Evolutionary conservation across 2,888 invertebrate genomes (phyloP), one percentile per base, ranked within the genome.

Genomic region (Ormia ochracea): DNA sequence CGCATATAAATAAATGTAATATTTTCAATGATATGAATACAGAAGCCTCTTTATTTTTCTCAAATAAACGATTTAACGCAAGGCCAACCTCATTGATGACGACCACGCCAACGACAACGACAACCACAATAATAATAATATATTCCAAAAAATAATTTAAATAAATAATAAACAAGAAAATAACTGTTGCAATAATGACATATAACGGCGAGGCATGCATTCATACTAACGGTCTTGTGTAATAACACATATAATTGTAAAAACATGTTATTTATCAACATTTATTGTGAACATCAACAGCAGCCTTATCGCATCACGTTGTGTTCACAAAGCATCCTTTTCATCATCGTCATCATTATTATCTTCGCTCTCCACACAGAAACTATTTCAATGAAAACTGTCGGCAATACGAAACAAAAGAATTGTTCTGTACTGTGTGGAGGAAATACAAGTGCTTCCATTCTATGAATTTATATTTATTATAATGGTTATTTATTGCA

Each of bases 161-260:
- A 26, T 43, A 59, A 78, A 59, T 21, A 31, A 41, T 26, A 56
- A 54, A 33, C 5, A 38, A 12, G 21, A 48, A 58, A 63, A 77
- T 63, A 72, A 80, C 72, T 73, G 68, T 73, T 80, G 72, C 80
- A 70, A 75, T 75, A 72, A 80, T 72, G 61, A 54, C 66, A 75
- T 75, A 68, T 76, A 68, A 58, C 68, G 45, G 66, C 52, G 58
- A 52, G 14, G 61, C 21, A 61, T 2, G 9, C 28, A 63, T 17
- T 33, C n/a, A 33, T 31, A 58, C 12, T n/a, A n/a, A 59, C 6
- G 14, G 7, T 23, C 9, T 10, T 23, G 23, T 14, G 10, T 21
- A 19, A 17, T 4, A 2, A 17, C 7, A 48, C 21, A 33, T 4
- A 48, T 12, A 9, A n/a, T 23, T 31, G 14, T 28, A 54, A 12